These are phyloP conservation scores for Ochlodes sylvanus DNA, from an alignment of 2,888 invertebrate species.

Conservation along the genomic window DNA sequence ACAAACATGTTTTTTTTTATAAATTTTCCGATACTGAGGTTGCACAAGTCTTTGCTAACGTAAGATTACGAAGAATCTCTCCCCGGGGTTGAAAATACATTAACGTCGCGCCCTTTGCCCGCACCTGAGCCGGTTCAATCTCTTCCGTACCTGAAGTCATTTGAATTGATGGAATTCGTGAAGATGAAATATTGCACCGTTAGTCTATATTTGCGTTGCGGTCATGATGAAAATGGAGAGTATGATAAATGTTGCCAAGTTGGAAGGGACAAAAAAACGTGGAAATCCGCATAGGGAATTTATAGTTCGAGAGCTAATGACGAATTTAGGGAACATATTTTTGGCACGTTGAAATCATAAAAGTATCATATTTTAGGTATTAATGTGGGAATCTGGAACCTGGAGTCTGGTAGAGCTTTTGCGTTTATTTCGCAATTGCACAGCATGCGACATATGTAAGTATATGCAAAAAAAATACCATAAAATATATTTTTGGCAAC, in stretches of 20 bases:
- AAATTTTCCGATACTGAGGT: background rate
- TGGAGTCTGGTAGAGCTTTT: too few relatives aligned
- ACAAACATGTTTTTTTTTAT: too few relatives aligned
- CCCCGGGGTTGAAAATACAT: slow-evolving; percentile 11
- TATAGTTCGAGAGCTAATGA: background rate
- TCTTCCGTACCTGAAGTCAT: slow-evolving; percentile 23
- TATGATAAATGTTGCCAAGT: background rate
- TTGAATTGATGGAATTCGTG: slow-evolving; percentile 23
- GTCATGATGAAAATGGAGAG: background rate
- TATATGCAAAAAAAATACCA: too few relatives aligned
- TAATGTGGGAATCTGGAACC: too few relatives aligned
- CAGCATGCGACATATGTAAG: too few relatives aligned
- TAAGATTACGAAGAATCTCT: slow-evolving; percentile 7
- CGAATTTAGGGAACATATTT: background rate
- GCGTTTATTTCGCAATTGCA: too few relatives aligned
- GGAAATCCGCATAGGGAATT: too few relatives aligned
- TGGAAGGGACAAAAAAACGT: slow-evolving; percentile 7
- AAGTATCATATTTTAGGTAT: too few relatives aligned
- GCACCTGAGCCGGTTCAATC: slow-evolving; percentile 17
- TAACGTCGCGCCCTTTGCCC: slow-evolving; percentile 9
- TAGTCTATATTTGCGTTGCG: slow-evolving; percentile 1
- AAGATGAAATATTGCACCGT: slow-evolving; percentile 19
- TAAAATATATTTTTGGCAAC: too few relatives aligned
- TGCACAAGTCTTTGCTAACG: slow-evolving; percentile 6
- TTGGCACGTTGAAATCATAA: too few relatives aligned